Conservation (phyloP, 2,797 vertebrate species). For the Pseudochromis fuscus region DNA sequence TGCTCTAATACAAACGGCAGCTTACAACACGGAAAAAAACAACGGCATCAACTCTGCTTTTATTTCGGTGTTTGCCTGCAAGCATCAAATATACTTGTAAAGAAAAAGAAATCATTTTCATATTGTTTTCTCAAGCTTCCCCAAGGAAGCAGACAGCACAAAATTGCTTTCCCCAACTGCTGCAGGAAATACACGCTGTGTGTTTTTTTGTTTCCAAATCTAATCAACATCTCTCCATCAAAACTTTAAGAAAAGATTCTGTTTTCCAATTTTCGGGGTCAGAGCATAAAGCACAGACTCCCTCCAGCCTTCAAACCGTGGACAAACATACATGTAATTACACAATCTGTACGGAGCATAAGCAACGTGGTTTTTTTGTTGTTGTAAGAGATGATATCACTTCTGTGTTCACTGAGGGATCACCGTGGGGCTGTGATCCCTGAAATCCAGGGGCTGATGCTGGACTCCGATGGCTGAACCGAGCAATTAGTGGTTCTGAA, state of each 20-base stretch:
- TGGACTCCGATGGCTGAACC: slow-evolving; percentile 38
- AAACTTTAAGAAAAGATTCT: slow-evolving; percentile 73
- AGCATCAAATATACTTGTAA: slow-evolving; percentile 78
- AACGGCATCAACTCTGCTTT: slow-evolving; percentile 67
- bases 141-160: slow-evolving; percentile 74
- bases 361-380: slow-evolving; percentile 39
- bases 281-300: slow-evolving; percentile 56
- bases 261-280: slow-evolving; percentile 75
- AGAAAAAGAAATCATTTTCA: slow-evolving; percentile 82
- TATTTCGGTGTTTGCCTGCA: slow-evolving; percentile 72
- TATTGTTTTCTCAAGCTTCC: slow-evolving; percentile 78
- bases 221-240: slow-evolving; percentile 82
- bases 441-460: slow-evolving; percentile 48
- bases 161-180: slow-evolving; percentile 79
- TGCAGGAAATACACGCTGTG: slow-evolving; percentile 70
- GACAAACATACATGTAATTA: slow-evolving; percentile 72
- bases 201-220: slow-evolving; percentile 80
- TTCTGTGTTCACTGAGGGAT: slow-evolving; percentile 46
- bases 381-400: slow-evolving; percentile 27
- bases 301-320: slow-evolving; percentile 62
- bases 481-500: slow-evolving; percentile 73
- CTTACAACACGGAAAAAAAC: slow-evolving; percentile 55
- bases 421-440: slow-evolving; percentile 55
- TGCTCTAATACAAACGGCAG: slow-evolving; percentile 32
- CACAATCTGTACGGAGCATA: slow-evolving; percentile 46